Conservation (phyloP, 2,888 invertebrate genomes). For the Aspidiotus rigidus region DNA sequence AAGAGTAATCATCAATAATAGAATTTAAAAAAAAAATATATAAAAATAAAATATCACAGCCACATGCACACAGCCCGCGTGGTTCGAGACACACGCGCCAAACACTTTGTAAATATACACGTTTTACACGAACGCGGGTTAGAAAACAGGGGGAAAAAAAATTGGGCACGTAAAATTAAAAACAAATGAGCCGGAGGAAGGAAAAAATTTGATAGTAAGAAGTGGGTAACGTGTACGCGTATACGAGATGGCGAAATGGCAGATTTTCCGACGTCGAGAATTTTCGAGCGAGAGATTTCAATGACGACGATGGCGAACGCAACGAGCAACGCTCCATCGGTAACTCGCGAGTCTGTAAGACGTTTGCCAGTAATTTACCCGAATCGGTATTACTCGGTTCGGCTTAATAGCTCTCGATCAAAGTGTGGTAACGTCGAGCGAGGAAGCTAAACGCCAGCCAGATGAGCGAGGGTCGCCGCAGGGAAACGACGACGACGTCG, state of each 20-base stretch:
- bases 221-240: neutral
- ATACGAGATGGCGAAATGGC: neutral
- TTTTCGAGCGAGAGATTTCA: neutral
- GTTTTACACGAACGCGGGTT: neutral
- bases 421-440: neutral
- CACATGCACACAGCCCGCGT: conserved; percentile 12
- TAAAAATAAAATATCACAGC: conserved; percentile 8
- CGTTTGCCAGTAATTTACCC: neutral
- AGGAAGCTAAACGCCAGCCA: neutral
- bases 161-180: neutral
- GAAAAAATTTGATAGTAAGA: neutral
- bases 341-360: conserved; percentile 7
- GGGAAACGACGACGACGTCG: neutral
- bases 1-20: neutral
- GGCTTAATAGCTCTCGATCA: neutral
- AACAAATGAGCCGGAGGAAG: neutral
- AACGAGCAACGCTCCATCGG: conserved; percentile 27
- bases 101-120: neutral
- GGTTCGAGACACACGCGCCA: neutral
- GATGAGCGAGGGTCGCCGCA: neutral
- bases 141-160: neutral
- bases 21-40: neutral
- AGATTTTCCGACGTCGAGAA: neutral
- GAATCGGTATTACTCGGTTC: neutral
- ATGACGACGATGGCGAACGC: conserved; percentile 5